phyloP scores from a whole-genome alignment of 2,113 vertebrate genomes.

The Pagrus major region DNA sequence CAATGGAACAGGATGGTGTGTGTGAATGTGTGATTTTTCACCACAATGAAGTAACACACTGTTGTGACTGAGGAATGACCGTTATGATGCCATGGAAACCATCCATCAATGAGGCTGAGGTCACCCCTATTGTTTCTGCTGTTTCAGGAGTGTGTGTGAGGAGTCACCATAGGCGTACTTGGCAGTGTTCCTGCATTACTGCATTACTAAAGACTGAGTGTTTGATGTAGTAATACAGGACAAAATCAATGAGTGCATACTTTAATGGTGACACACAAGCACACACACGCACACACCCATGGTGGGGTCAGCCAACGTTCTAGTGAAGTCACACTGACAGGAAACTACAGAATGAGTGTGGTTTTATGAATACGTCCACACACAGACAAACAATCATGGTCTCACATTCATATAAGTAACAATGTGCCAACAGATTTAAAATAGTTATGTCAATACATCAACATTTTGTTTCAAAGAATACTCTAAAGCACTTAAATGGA shows the following conservation, averaged over 20 bases:
- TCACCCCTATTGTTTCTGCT: slow-evolving; percentile 65
- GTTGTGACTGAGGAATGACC: slow-evolving; percentile 40
- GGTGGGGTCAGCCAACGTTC: slow-evolving; percentile 2
- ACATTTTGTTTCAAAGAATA: background rate
- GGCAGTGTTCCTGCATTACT: slow-evolving; percentile 19
- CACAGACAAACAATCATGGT: background rate
- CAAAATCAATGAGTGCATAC: slow-evolving; percentile 10
- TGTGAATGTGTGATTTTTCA: slow-evolving; percentile 2
- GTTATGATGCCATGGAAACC: slow-evolving; percentile 26
- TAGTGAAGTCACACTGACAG: slow-evolving; percentile 10
- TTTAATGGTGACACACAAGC: slow-evolving; percentile 24
- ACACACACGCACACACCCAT: background rate
- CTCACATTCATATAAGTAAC: background rate
- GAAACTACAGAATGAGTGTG: slow-evolving; percentile 17
- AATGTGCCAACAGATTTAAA: background rate
- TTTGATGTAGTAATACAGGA: slow-evolving; percentile 14
- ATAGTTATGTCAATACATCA: background rate
- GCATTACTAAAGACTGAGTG: slow-evolving; percentile 25
- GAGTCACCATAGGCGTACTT: background rate
- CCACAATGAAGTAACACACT: slow-evolving; percentile 7
- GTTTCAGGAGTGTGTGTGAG: background rate
- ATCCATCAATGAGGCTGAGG: slow-evolving; percentile 48
- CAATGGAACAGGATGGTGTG: slow-evolving; percentile 4
- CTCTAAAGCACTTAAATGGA: background rate
- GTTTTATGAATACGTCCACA: slow-evolving; percentile 30